These are phyloP conservation scores for Xenopus petersii DNA, from an alignment of 2,797 vertebrate species.

Conservation along the genomic window DNA sequence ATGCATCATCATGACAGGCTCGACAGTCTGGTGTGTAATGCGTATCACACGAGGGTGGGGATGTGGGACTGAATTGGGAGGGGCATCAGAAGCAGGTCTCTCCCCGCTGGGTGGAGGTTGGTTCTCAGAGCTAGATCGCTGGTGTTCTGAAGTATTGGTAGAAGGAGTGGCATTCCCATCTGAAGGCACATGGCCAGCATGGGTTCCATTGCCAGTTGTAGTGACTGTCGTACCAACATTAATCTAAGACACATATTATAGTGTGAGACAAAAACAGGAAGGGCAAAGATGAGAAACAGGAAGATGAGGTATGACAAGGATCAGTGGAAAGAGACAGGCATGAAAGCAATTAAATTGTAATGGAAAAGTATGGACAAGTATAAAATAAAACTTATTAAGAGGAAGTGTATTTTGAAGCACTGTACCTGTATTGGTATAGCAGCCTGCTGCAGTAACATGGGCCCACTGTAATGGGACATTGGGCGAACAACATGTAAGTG, in stretches of 20 bases:
- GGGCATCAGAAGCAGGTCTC: slow-evolving; percentile 32
- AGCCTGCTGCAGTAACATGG: slow-evolving; percentile 78
- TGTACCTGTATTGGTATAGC: slow-evolving; percentile 81
- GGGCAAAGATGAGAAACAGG: neutral
- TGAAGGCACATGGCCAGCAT: slow-evolving; percentile 61
- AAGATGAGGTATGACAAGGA: neutral
- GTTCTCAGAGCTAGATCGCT: slow-evolving; percentile 61
- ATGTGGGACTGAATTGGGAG: slow-evolving; percentile 52
- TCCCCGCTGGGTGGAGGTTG: slow-evolving; percentile 64
- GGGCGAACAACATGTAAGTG: slow-evolving; percentile 85
- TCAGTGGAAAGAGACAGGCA: neutral
- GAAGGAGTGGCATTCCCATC: slow-evolving; percentile 59
- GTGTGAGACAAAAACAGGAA: neutral
- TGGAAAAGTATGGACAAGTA: too few relatives aligned
- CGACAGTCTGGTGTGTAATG: slow-evolving; percentile 87
- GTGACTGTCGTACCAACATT: slow-evolving; percentile 85
- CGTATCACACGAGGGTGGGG: slow-evolving; percentile 83
- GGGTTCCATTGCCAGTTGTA: slow-evolving; percentile 74
- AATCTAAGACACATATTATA: slow-evolving; percentile 65
- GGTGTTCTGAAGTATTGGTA: slow-evolving; percentile 28
- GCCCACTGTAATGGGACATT: slow-evolving; percentile 84
- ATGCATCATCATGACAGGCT: slow-evolving; percentile 93
- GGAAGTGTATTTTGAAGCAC: neutral
- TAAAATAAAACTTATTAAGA: too few relatives aligned
- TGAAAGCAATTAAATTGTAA: neutral